Base-by-base conservation (phyloP, 2,797 vertebrate species). In the Molothrus ater region DNA sequence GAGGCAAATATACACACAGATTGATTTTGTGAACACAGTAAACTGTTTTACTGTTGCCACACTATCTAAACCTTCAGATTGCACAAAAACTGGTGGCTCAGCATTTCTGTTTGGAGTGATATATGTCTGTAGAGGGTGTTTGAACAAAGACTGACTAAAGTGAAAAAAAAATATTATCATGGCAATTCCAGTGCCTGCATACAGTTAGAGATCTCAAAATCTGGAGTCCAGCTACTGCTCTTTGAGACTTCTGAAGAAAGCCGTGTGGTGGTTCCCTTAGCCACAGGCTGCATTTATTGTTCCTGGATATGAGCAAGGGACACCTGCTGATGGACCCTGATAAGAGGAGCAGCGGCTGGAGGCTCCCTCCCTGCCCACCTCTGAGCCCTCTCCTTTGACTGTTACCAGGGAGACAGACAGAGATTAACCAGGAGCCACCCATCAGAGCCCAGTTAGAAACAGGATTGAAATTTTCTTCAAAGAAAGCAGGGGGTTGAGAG, bases 351-450 rank as follows among this genome's bases (percentile, higher is more conserved):
- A 63, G 83, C 0, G 15, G 54, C 69, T 63, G 81, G 72, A 86
- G 87, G 34, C 92, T 80, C 2, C 0, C 22, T 68, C 64, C 59
- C 69, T 92, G 57, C 72, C 53, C 76, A 91, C 81, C 76, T 88
- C 90, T 32, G 40, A 63, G 64, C 75, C 6, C 1, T 80, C 79
- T 90, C 76, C 86, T 94, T 95, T 97, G 83, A 88, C 61, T 94
- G 88, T 85, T 92, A 29, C 88, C 91, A 72, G 32, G 78, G 94
- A 95, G 94, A 91, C 78, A 96, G 93, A 95, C 93, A 93, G 93
- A 96, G 95, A 97, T 96, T 95, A 96, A 81, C 45, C 73, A 86
- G 93, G 84, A 96, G 95, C 80, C 96, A 81, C 64, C 36, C 79
- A 75, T 79, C 83, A 86, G 84, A 93, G 65, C 61, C 24, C 80